These are phyloP conservation scores for Vulpes vulpes DNA, from an alignment of 2,113 vertebrate species.

Conservation along the genomic window DNA sequence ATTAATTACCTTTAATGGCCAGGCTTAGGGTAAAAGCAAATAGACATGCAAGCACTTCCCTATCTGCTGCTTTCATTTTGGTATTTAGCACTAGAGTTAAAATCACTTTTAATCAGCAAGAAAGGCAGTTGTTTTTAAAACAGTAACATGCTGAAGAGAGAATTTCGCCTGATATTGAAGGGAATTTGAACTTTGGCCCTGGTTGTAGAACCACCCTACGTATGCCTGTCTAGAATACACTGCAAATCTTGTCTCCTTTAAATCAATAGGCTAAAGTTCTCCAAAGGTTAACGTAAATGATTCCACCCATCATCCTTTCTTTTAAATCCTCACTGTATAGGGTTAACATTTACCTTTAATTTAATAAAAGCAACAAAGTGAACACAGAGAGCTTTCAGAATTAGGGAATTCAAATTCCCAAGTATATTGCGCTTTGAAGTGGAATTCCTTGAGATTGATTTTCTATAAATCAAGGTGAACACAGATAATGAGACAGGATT, in stretches of 20 bases:
- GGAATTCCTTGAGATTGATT: not conserved
- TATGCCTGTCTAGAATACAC: not conserved
- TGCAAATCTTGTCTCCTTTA: not conserved
- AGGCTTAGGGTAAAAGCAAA: conserved; percentile 63
- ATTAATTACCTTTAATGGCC: conserved; percentile 70
- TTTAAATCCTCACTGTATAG: not conserved
- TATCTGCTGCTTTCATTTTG: conserved; percentile 70
- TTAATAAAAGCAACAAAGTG: not conserved
- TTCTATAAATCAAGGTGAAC: conserved; percentile 38
- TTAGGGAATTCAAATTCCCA: conserved; percentile 2
- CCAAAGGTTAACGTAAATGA: conserved; percentile 32
- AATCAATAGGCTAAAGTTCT: conserved; percentile 34
- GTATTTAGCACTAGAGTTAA: conserved; percentile 61
- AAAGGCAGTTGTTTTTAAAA: conserved; percentile 69
- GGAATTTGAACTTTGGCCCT: conserved; percentile 73
- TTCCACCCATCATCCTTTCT: not conserved
- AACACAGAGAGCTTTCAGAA: not conserved
- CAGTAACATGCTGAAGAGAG: conserved; percentile 42
- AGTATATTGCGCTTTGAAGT: not conserved
- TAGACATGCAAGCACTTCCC: not conserved
- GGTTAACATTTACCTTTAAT: not conserved
- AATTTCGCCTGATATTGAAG: conserved; percentile 39
- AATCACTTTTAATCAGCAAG: conserved; percentile 69
- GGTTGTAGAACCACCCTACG: conserved; percentile 17
- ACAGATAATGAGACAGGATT: not conserved